phyloP scores from a whole-genome alignment of 2,113 vertebrate genomes.

The Hucho hucho region DNA sequence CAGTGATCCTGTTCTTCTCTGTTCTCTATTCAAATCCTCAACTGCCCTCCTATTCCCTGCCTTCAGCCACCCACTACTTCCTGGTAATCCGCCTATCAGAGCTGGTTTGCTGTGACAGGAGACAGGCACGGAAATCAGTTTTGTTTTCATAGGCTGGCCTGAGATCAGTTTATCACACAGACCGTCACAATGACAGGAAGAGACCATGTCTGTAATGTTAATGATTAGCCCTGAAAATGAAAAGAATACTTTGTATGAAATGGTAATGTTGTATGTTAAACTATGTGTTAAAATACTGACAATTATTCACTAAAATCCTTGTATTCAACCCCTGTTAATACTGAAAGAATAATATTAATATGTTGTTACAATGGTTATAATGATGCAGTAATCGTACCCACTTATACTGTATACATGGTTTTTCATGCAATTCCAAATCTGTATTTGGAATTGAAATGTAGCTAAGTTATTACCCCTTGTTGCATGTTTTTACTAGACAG shows the following conservation, averaged over 20 bases:
- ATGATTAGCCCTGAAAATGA: background rate
- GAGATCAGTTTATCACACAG: constrained; percentile 3
- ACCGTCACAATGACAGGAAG: background rate
- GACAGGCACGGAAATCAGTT: background rate
- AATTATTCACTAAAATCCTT: background rate
- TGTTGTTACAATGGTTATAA: constrained; percentile 28
- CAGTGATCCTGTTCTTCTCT: background rate
- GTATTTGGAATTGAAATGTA: constrained; percentile 30
- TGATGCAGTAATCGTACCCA: constrained; percentile 39
- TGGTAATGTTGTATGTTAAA: background rate
- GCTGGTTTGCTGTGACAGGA: background rate
- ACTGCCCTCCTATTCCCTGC: background rate
- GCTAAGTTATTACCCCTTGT: constrained; percentile 23
- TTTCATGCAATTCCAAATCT: constrained; percentile 42
- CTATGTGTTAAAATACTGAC: background rate
- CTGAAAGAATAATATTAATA: constrained; percentile 33
- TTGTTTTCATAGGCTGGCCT: background rate
- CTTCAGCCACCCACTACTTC: background rate
- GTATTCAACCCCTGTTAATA: constrained; percentile 29
- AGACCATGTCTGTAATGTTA: background rate
- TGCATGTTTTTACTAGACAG: background rate
- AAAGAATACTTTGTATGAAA: background rate
- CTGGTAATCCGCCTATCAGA: background rate
- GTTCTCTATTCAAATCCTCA: background rate
- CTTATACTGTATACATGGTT: constrained; percentile 5